Conservation (phyloP, 2,797 vertebrate species). For the Vireo griseus region DNA sequence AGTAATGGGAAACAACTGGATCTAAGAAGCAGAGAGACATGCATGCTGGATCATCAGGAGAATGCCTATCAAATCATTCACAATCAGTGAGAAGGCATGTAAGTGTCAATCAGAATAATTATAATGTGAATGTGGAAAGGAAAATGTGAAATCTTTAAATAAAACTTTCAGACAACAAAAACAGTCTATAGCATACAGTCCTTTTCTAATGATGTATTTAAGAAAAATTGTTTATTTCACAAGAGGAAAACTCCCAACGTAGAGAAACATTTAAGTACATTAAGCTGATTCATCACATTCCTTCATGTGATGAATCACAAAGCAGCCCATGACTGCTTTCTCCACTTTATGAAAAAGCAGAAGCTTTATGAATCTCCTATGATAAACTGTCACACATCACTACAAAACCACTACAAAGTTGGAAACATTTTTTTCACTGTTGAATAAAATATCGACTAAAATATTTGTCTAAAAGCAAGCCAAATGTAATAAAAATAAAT, state of each 20-base stretch:
- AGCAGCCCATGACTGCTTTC: background rate
- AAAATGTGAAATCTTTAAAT: background rate
- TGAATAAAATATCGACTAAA: background rate
- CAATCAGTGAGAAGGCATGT: background rate
- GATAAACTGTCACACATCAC: background rate
- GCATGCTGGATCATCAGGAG: background rate
- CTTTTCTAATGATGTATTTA: background rate
- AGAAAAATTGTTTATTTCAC: background rate
- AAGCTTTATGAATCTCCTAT: background rate
- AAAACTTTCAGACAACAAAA: background rate
- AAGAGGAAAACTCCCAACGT: background rate
- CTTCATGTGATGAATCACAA: background rate
- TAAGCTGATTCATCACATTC: conserved; percentile 2
- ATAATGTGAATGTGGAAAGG: background rate
- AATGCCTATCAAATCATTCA: background rate
- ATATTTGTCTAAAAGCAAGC: background rate
- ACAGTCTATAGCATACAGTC: background rate
- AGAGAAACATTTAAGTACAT: background rate
- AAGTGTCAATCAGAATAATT: background rate
- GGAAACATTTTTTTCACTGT: background rate
- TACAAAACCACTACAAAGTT: background rate
- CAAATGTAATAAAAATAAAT: background rate
- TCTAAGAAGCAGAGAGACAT: background rate
- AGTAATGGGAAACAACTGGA: background rate
- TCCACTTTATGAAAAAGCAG: background rate